Percentiles rank a stretch among this genome's conserved stretches.
Evolutionary conservation across 2,888 invertebrate genomes (phyloP).

Genomic region (Heteromurus nitidus): DNA sequence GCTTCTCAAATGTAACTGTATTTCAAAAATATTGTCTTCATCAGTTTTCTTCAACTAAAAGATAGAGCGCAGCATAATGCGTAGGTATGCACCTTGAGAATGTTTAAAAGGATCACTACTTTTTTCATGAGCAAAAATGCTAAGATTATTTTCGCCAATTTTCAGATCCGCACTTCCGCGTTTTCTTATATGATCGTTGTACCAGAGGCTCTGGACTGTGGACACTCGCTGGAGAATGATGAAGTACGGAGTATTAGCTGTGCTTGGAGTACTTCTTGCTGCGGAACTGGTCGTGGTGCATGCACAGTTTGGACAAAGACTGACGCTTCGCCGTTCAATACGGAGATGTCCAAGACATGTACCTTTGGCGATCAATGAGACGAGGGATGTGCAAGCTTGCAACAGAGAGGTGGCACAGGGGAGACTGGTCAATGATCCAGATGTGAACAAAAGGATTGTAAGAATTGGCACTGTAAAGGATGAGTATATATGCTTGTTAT

Average conservation of each 20-base stretch:
- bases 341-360: background rate
- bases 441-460: conserved; percentile 79
- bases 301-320: background rate
- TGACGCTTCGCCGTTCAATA: background rate
- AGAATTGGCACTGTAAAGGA: conserved; percentile 74
- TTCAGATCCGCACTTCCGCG: background rate
- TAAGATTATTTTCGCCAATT: background rate
- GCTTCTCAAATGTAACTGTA: too few relatives aligned
- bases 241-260: background rate
- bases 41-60: background rate
- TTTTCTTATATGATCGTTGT: too few relatives aligned
- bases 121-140: too few relatives aligned
- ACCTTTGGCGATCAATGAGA: background rate
- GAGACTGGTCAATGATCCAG: background rate
- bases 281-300: background rate
- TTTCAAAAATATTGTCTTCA: background rate
- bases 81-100: too few relatives aligned
- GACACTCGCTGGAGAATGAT: too few relatives aligned
- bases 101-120: too few relatives aligned
- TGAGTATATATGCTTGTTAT: background rate
- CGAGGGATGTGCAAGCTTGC: background rate
- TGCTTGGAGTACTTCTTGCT: background rate
- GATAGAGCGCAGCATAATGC: background rate
- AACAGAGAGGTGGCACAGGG: background rate
- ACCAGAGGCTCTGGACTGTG: too few relatives aligned